Percentiles rank a stretch among this genome's conserved stretches.
Evolutionary conservation across 2,888 invertebrate genomes (phyloP).

Genomic region (Gymnocheta viridis): DNA sequence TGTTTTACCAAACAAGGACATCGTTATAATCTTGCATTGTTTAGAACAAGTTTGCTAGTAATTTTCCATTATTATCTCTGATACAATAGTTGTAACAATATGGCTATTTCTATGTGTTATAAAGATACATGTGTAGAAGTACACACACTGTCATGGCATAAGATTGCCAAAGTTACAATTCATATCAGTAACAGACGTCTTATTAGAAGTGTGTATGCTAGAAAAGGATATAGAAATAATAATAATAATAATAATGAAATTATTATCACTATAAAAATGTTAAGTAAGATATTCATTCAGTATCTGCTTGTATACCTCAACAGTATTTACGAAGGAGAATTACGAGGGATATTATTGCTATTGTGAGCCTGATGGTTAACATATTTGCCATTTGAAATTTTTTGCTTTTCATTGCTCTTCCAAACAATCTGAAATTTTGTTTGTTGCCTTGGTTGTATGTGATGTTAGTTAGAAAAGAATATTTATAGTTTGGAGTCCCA

Average conservation of each 20-base stretch:
- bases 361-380: too few species aligned
- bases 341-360: background rate
- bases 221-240: conserved; percentile 8
- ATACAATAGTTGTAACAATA: conserved; percentile 1
- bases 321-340: background rate
- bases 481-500: too few species aligned
- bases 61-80: conserved; percentile 26
- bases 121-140: background rate
- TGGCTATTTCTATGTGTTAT: background rate
- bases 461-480: too few species aligned
- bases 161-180: conserved; percentile 27
- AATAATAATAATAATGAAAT: conserved; percentile 53
- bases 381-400: too few species aligned
- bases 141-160: background rate
- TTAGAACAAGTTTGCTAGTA: conserved; percentile 15
- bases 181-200: conserved; percentile 38
- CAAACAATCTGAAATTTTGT: too few species aligned
- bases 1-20: conserved; percentile 21
- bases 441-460: too few species aligned
- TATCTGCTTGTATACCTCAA: background rate
- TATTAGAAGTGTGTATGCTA: conserved; percentile 4
- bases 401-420: too few species aligned
- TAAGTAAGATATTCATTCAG: background rate
- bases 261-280: conserved; percentile 54
- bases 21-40: conserved; percentile 23